Evolutionary conservation across 2,113 vertebrate species (phyloP).

Genomic region (Amazona vittata): DNA sequence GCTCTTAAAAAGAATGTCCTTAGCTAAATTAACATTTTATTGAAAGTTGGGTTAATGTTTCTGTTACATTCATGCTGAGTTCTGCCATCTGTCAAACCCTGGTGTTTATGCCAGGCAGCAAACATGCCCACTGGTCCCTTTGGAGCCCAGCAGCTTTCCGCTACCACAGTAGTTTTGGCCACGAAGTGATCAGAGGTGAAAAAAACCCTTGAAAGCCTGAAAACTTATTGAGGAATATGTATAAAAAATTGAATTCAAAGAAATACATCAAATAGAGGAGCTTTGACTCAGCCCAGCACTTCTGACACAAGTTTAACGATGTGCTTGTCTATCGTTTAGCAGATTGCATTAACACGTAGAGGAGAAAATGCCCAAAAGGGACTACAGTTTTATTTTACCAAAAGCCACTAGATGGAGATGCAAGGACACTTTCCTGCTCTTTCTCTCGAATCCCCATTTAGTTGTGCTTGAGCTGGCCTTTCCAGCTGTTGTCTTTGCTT

Average conservation of each 20-base stretch:
- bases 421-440: neutral
- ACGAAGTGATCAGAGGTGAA: neutral
- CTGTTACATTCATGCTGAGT: accelerated
- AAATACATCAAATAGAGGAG: neutral
- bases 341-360: neutral
- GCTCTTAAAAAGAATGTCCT: neutral
- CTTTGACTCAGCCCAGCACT: neutral
- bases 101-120: neutral
- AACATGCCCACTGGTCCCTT: accelerated
- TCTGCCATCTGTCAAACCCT: neutral
- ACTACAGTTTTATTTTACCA: neutral
- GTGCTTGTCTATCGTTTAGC: accelerated
- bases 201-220: neutral
- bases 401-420: slow-evolving; percentile 62
- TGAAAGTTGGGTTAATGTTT: neutral
- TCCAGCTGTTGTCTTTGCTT: neutral
- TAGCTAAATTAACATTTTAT: neutral
- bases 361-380: accelerated
- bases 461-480: neutral
- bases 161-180: neutral
- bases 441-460: neutral
- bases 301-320: accelerated
- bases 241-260: neutral
- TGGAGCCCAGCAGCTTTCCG: neutral
- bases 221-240: neutral